Conservation (phyloP, 92 coral and sea anemone genomes). For the Pocillopora meandrina region DNA sequence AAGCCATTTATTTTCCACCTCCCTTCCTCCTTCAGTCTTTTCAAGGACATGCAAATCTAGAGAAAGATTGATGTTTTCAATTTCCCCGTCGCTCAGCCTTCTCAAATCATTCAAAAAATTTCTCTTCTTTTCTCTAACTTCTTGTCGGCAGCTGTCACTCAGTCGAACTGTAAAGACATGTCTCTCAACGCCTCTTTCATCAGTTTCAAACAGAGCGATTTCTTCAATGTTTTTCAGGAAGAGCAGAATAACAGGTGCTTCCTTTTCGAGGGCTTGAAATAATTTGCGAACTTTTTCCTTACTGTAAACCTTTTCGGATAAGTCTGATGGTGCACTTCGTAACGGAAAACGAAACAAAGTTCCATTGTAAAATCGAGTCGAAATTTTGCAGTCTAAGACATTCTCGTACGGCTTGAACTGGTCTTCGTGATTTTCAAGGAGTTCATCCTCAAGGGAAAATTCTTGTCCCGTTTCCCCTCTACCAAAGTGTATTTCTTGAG, state of each 20-base stretch:
- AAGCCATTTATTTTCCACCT: slow-evolving; percentile 63
- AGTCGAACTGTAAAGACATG: slow-evolving; percentile 64
- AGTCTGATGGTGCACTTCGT: slow-evolving; percentile 67
- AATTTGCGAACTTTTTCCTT: slow-evolving; percentile 70
- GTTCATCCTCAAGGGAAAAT: slow-evolving; percentile 61
- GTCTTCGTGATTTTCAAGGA: slow-evolving; percentile 51
- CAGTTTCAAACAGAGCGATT: slow-evolving; percentile 72
- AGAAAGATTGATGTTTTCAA: slow-evolving; percentile 46
- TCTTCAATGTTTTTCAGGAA: slow-evolving; percentile 86
- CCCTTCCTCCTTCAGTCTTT: background rate
- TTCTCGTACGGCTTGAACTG: slow-evolving; percentile 88
- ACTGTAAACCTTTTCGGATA: slow-evolving; percentile 76
- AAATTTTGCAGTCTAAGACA: slow-evolving; percentile 75
- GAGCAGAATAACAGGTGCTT: slow-evolving; percentile 78
- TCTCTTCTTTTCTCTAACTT: slow-evolving; percentile 56
- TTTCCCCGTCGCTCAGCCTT: slow-evolving; percentile 24
- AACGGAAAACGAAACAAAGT: slow-evolving; percentile 93
- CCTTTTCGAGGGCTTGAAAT: slow-evolving; percentile 74
- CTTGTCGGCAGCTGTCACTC: slow-evolving; percentile 52
- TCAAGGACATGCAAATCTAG: slow-evolving; percentile 65
- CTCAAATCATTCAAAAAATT: slow-evolving; percentile 43
- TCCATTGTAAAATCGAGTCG: slow-evolving; percentile 56
- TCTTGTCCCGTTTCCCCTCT: slow-evolving; percentile 75
- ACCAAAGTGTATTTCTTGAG: slow-evolving; percentile 86
- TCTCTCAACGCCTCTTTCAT: slow-evolving; percentile 31